A percentile compares a stretch with the other conserved stretches of the same genome.
These are phyloP conservation scores for Scaptodrosophila lebanonensis DNA, from an alignment of 1,140 invertebrate genomes.

Conservation along the genomic window DNA sequence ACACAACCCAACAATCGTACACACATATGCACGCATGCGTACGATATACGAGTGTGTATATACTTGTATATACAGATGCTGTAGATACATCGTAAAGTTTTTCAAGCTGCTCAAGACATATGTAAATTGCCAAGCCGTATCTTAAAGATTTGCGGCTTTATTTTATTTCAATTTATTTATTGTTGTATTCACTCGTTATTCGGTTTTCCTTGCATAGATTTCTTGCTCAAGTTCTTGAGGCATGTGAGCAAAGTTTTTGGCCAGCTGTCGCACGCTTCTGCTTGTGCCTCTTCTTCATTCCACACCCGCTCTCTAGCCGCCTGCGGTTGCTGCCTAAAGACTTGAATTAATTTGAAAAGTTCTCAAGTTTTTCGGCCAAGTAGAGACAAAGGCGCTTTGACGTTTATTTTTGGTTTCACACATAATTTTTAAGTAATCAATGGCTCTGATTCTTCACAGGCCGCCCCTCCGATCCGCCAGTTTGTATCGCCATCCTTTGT, in stretches of 20 bases:
- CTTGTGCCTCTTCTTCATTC: no score
- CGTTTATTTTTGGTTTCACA: conserved; percentile 46
- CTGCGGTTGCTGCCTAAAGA: conserved; percentile 38
- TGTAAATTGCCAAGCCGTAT: conserved; percentile 44
- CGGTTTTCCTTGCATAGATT: conserved; percentile 7
- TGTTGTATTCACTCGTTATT: conserved; percentile 17
- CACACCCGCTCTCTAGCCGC: no score
- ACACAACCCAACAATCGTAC: conserved; percentile 30
- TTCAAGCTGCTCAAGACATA: conserved; percentile 19
- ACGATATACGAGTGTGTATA: no score
- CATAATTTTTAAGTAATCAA: conserved; percentile 60
- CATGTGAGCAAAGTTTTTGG: neutral
- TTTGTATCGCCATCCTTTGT: conserved; percentile 6
- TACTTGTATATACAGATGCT: conserved; percentile 7
- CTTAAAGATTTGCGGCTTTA: conserved; percentile 2
- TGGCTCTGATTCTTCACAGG: conserved; percentile 16
- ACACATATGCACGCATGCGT: conserved; percentile 9
- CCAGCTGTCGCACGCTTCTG: no score
- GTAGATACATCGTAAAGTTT: conserved; percentile 13
- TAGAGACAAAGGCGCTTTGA: conserved; percentile 1
- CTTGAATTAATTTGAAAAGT: conserved; percentile 54
- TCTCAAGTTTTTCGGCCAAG: conserved; percentile 12
- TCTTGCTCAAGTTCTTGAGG: neutral
- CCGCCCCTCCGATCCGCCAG: neutral
- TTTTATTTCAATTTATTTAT: conserved; percentile 4